Evolutionary conservation across 2,113 vertebrate species (phyloP), one percentile per base, ranked within the genome.

Genomic region (Hyaena hyaena): DNA sequence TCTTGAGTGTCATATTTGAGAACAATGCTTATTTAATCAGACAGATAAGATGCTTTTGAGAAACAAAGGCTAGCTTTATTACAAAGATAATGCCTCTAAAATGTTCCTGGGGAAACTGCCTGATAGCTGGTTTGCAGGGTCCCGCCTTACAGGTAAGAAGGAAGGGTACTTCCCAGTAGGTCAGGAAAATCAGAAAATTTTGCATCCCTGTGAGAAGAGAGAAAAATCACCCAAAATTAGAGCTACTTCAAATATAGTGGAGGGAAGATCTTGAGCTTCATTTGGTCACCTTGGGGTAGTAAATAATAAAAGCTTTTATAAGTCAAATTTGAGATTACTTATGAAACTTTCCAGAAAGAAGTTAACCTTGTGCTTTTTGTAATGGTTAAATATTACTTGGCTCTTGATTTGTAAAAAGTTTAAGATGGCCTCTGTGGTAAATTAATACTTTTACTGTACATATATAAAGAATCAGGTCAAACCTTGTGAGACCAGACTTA

Each of bases 61-160:
- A 97, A 95, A 84, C 33, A 74, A 93, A 84, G 21, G 10, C n/a
- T 89, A 50, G 48, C 21, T 93, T 92, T 74, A 50, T 92, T 58
- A 39, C 2, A 3, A 33, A 68, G 14, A 55, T 17, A 77, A 71
- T 39, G 5, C 6, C 26, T 81, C 58, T 15, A 73, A 74, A 88
- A 58, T 26, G 7, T 2, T 90, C 26, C 8, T 14, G 53, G 50
- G 65, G 17, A 43, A 28, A 76, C 10, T 19, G 43, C 39, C 39
- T 68, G 17, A 10, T 50, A 61, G 3, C 65, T 79, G 12, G 8
- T 31, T 80, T 33, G 14, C 16, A 89, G 58, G 4, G 12, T 71
- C 31, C 10, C 5, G 11, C 1, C 10, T 23, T 24, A 48, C 10
- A 55, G 3, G 23, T 15, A 8, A 19, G n/a, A 35, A 80, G 77